Evolutionary conservation across 1,140 invertebrate genomes (phyloP).

Genomic region (Thrips palmi): DNA sequence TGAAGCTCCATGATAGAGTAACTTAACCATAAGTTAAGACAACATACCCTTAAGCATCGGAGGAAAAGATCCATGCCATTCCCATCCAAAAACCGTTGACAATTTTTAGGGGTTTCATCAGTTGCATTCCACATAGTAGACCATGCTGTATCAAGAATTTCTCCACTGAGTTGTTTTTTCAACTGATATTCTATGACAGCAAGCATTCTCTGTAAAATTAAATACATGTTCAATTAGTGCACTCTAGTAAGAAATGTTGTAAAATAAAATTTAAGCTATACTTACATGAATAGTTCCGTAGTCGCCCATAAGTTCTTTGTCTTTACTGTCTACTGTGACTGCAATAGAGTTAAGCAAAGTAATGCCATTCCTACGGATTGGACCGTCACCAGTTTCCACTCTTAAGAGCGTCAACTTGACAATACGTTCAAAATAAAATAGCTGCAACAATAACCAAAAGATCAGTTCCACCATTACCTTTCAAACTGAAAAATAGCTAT

Average conservation of each 20-base stretch:
- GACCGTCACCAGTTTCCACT: too few species aligned
- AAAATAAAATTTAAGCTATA: slow-evolving; percentile 12
- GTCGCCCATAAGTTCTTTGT: slow-evolving; percentile 79
- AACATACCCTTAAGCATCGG: slow-evolving; percentile 53
- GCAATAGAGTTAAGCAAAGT: slow-evolving; percentile 89
- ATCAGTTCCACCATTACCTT: background rate
- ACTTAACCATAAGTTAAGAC: background rate
- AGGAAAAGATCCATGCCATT: slow-evolving; percentile 76
- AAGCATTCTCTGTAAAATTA: slow-evolving; percentile 58
- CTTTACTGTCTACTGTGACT: slow-evolving; percentile 84
- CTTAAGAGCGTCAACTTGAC: slow-evolving; percentile 61
- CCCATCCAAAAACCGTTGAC: slow-evolving; percentile 68
- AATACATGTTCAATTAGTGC: slow-evolving; percentile 3
- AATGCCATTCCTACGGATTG: slow-evolving; percentile 86
- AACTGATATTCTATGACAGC: slow-evolving; percentile 61
- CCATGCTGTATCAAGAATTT: slow-evolving; percentile 94
- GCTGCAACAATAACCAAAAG: slow-evolving; percentile 29
- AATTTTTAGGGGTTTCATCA: slow-evolving; percentile 87
- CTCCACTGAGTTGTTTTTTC: slow-evolving; percentile 59
- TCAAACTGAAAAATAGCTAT: slow-evolving; percentile 4
- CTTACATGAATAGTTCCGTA: slow-evolving; percentile 68
- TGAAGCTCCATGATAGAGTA: too few species aligned
- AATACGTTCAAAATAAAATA: slow-evolving; percentile 79
- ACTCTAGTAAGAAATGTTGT: background rate
- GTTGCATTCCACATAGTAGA: slow-evolving; percentile 97